phyloP scores from a whole-genome alignment of 2,113 vertebrate genomes.

The Ranitomeya variabilis region DNA sequence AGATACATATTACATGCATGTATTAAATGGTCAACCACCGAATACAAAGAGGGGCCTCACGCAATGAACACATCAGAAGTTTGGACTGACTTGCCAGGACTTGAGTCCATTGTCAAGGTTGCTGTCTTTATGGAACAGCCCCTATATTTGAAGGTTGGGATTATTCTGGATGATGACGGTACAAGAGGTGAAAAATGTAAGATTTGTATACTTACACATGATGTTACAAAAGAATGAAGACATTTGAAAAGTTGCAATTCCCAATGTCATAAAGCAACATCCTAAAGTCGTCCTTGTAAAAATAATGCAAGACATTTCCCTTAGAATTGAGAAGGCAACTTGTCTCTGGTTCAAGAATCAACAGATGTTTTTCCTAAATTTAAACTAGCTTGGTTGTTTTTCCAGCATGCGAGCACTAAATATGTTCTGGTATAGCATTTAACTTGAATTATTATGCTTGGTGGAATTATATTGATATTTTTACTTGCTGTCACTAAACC shows the following conservation, averaged over 20 bases:
- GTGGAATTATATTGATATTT: slow-evolving; percentile 67
- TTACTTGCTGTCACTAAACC: slow-evolving; percentile 69
- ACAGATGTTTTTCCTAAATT: slow-evolving; percentile 39
- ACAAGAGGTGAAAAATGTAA: not conserved
- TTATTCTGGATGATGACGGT: no score
- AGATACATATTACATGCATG: not conserved
- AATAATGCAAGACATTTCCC: not conserved
- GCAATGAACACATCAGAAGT: no score
- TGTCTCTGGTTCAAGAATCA: slow-evolving; percentile 15
- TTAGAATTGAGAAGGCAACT: not conserved
- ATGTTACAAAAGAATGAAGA: not conserved
- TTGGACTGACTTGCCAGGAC: no score
- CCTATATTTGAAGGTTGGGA: no score
- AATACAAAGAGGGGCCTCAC: not conserved
- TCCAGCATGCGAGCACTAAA: slow-evolving; percentile 21
- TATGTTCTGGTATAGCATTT: slow-evolving; percentile 13
- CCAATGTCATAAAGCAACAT: not conserved
- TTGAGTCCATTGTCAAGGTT: not conserved
- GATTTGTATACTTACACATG: not conserved
- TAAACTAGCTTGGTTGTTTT: slow-evolving; percentile 30
- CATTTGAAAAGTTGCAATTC: not conserved
- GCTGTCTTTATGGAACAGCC: no score
- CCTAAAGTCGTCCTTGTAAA: not conserved
- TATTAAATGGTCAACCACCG: not conserved
- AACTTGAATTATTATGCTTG: slow-evolving; percentile 61